phyloP scores from a whole-genome alignment of 2,113 vertebrate genomes.

The Serranochromis macrocephalus region DNA sequence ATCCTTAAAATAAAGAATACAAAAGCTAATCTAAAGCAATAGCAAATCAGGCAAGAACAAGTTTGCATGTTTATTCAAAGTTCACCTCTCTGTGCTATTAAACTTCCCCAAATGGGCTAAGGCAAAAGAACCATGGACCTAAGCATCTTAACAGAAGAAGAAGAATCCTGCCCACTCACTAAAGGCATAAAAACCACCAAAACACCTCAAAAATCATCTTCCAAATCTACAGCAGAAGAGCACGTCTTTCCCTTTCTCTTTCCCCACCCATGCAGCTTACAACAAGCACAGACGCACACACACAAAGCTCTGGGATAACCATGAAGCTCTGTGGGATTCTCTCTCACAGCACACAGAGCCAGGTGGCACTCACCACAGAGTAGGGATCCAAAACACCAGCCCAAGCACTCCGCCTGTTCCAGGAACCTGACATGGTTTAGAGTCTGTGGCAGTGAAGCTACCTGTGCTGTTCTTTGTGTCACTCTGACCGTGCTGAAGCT shows the following conservation, averaged over 20 bases:
- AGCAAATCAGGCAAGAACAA: background rate
- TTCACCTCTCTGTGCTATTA: background rate
- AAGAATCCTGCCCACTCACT: background rate
- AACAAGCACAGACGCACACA: background rate
- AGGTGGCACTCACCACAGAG: slow-evolving; percentile 10
- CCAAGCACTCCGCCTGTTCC: background rate
- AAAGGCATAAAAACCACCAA: background rate
- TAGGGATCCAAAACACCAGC: slow-evolving; percentile 9
- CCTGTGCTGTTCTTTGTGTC: background rate
- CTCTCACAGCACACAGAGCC: background rate
- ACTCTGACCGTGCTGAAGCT: background rate
- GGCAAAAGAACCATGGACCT: background rate
- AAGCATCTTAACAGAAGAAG: background rate
- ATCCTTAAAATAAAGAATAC: background rate
- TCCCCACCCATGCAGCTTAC: background rate
- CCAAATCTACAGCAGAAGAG: background rate
- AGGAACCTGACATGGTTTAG: background rate
- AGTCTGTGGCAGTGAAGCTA: background rate
- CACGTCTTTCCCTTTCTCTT: background rate
- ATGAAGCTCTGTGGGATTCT: background rate
- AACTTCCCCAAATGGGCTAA: background rate
- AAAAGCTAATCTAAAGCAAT: background rate
- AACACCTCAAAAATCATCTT: background rate
- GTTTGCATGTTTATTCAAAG: background rate
- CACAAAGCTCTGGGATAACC: background rate